These are phyloP conservation scores for Ceyx margarethae DNA, from an alignment of 2,113 vertebrate species.

Conservation along the genomic window DNA sequence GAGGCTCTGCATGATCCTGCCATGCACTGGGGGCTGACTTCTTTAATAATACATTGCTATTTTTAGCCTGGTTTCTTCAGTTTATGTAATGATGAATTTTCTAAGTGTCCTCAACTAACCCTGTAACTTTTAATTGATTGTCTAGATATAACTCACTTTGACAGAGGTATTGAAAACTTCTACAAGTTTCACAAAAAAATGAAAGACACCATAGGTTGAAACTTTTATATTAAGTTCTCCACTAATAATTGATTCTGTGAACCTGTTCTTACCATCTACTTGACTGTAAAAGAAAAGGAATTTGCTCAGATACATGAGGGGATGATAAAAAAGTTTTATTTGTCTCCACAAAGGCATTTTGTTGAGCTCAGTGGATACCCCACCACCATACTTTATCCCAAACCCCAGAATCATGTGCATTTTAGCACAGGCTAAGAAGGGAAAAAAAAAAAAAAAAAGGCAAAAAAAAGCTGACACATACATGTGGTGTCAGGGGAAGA, in stretches of 20 bases:
- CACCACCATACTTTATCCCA: fast-evolving
- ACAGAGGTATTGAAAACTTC: not conserved
- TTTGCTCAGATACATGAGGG: not conserved
- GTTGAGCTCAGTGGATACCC: not conserved
- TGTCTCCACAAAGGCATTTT: not conserved
- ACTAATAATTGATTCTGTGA: not conserved
- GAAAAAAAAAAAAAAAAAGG: not conserved
- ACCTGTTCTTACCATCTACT: not conserved
- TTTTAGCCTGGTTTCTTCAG: constrained; percentile 14
- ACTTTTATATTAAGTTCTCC: not conserved
- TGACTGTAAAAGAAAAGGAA: not conserved
- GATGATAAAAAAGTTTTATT: not conserved
- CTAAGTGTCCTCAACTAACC: not conserved
- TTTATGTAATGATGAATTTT: constrained; percentile 59
- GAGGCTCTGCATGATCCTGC: constrained; percentile 32
- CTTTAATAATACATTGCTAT: not conserved
- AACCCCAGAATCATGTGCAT: not conserved
- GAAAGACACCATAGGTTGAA: not conserved
- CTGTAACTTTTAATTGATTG: constrained; percentile 10
- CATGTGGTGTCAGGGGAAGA: not conserved
- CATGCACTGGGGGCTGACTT: not conserved
- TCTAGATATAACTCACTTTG: not conserved
- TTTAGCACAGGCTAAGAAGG: not conserved
- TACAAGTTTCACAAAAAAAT: not conserved
- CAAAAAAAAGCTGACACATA: not conserved